Base-by-base conservation (phyloP, 2,113 vertebrate genomes). In the Embiotoca jacksoni region DNA sequence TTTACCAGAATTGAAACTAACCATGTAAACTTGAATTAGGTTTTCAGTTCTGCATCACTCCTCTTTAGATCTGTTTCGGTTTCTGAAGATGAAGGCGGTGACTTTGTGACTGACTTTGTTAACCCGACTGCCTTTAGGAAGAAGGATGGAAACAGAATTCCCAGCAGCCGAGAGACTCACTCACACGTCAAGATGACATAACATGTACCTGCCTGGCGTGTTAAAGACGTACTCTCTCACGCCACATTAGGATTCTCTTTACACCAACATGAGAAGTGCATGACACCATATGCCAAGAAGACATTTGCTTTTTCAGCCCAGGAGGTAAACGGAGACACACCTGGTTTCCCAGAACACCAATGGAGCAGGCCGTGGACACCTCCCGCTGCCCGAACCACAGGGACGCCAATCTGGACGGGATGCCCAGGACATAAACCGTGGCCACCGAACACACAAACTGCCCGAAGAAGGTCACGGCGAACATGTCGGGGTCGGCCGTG, bases 331-430 rank as follows among this genome's bases (percentile, higher is more conserved):
- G 76, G 8, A 37, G 37, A 93, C 91, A 91, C 84, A 97, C 96
- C 97, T 98, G 96, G 83, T 96, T 98, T 78, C 96, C 96, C 39
- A 99, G 94, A 82, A 98, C 96, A 0, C 95, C 96, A 7, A 96
- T 13, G 32, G 96, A 94, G 63, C 96, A 97, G 71, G 96, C 96
- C 0, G 95, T 96, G 32, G 96, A 97, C 32, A 97, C 96, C 55
- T 97, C 96, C 0, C 85, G 74, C 8, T 95, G 85, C 14, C 96
- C 92, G 3, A 97, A 97, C 96, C 96, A 97, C 72, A 97, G 90
- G 0, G 96, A 97, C 2, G 96, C 96, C 0, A 98, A 94, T 62
- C 49, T 93, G 2, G 96, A 96, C 0, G 96, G 96, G 91, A 98
- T 95, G 58, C 96, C 96, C 76, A 98, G 92, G 89, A 97, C 94